Evolutionary conservation across 1,140 invertebrate genomes (phyloP), one percentile per base, ranked within the genome.

Genomic region (Drosophila ohnishii): DNA sequence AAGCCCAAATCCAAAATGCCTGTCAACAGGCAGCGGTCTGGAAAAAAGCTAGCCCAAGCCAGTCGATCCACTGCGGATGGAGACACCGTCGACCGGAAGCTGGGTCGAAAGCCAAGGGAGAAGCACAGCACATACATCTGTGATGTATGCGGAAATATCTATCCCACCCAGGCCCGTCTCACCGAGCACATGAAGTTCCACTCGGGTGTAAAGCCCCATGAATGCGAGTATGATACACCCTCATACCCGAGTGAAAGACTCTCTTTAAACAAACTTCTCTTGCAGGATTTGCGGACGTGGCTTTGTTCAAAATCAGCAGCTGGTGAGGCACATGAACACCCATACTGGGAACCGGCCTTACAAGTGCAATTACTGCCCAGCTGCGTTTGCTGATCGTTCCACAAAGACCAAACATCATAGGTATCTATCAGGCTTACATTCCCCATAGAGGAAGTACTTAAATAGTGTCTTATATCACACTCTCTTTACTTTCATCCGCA

Each of bases 301-400:
- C 28, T 92, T 91, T 65, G 85, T 90, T 0, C 90, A 91, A 25
- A 90, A 80, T 19, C 85, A 91, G 35, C 80, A 90, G 65, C 57
- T 92, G 61, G 80, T 90, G 9, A 70, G 90, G 0, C 90, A 92
- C 48, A 92, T 91, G 90, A 91, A 90, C 39, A 90, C 87, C 1
- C 90, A 91, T 32, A 91, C 90, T 0, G 90, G 90, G 2, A 87
- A 91, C 40, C 75, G 90, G 51, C 95, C 95, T 0, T 96, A 96
- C 91, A 94, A 95, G 83, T 96, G 95, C 79, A 93, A 94, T 58
- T 92, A 95, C 16, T 96, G 95, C 90, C 93, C 95, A 59, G 92
- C 95, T 25, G 92, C 94, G 30, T 96, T 96, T 90, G 94, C 95
- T 1, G 93, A 94, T 91, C 93, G 93, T 60, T 93, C 93, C 47